Conservation (phyloP, 2,797 vertebrate species). For the Oreochromis mossambicus region DNA sequence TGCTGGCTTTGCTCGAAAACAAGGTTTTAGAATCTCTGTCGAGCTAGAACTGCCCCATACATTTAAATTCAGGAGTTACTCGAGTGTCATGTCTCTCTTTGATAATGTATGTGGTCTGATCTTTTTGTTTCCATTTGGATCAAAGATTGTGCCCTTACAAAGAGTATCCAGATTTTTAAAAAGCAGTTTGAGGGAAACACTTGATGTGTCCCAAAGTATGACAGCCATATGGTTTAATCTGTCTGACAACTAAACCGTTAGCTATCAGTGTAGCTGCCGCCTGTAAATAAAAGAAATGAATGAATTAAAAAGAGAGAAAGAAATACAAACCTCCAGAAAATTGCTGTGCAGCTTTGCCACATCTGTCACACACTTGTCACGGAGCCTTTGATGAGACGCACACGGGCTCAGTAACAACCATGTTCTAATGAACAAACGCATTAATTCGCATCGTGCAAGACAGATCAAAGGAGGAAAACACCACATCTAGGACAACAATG, state of each 20-base stretch:
- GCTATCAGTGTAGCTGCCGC: not conserved
- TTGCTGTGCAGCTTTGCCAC: not conserved
- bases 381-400: not conserved
- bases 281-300: not conserved
- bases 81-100: not conserved
- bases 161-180: not conserved
- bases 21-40: not conserved
- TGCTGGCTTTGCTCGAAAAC: not conserved
- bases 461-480: not conserved
- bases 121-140: not conserved
- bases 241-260: not conserved
- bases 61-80: not conserved
- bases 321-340: not conserved
- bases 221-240: not conserved
- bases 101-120: not conserved
- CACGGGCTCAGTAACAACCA: not conserved
- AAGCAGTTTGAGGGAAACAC: not conserved
- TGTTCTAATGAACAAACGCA: not conserved
- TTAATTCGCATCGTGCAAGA: not conserved
- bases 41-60: not conserved
- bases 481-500: not conserved
- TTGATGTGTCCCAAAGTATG: not conserved
- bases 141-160: not conserved
- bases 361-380: not conserved
- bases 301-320: not conserved